Percentiles rank a stretch among this genome's conserved stretches.
Evolutionary conservation across 2,888 invertebrate genomes (phyloP).

Genomic region (Protodeltote pygarga): DNA sequence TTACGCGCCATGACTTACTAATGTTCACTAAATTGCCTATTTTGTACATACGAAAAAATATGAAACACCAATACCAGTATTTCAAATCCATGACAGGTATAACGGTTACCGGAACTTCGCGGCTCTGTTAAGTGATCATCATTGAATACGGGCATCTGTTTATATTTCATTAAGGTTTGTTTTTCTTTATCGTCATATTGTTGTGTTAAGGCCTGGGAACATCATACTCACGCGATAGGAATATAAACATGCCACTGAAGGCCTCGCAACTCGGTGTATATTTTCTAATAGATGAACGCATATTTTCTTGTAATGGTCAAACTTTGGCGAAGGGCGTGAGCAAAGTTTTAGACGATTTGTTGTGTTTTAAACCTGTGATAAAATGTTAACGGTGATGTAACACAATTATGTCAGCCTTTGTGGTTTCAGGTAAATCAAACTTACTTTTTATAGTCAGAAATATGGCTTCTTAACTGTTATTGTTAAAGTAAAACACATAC

Average conservation of each 20-base stretch:
- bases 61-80: constrained; percentile 64
- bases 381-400: constrained; percentile 49
- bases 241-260: constrained; percentile 72
- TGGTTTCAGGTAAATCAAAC: constrained; percentile 38
- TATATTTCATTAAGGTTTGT: constrained; percentile 55
- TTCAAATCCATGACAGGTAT: constrained; percentile 72
- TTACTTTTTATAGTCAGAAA: constrained; percentile 27
- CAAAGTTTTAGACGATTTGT: constrained; percentile 66
- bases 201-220: constrained; percentile 48
- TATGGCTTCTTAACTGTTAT: constrained; percentile 27
- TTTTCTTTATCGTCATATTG: constrained; percentile 50
- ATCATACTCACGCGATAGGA: constrained; percentile 70
- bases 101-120: constrained; percentile 67
- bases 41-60: constrained; percentile 49
- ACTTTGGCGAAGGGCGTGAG: constrained; percentile 70
- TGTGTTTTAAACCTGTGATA: constrained; percentile 61
- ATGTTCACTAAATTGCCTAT: constrained; percentile 59
- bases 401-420: constrained; percentile 42
- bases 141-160: constrained; percentile 59
- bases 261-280: constrained; percentile 64
- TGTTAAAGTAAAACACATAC: neutral
- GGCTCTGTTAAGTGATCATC: constrained; percentile 42
- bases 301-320: constrained; percentile 82
- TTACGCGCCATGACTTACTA: constrained; percentile 29
- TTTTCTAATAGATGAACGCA: constrained; percentile 81